A percentile compares a stretch with the other conserved stretches of the same genome.
These are phyloP conservation scores for Hydrozoanthus tunicans DNA, from an alignment of 64 coral and sea anemone species.

Conservation along the genomic window DNA sequence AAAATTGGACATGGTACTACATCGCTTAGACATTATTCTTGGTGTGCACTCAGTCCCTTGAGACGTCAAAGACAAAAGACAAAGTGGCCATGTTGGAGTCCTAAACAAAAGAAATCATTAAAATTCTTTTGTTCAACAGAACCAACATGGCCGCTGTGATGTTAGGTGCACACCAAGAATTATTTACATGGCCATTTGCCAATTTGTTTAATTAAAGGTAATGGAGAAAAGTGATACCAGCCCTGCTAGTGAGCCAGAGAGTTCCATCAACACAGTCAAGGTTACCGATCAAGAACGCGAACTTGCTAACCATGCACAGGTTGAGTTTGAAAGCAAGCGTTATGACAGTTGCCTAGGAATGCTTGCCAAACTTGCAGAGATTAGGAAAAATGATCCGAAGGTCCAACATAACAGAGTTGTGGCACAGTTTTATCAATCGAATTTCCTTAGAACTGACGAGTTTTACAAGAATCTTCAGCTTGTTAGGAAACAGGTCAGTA, in stretches of 20 bases:
- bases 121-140: not conserved
- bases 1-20: too few species aligned
- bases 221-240: constrained; percentile 34
- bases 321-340: constrained; percentile 85
- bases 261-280: constrained; percentile 16
- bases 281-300: constrained; percentile 92
- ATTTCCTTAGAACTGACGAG: constrained; percentile 85
- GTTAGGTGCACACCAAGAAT: not conserved
- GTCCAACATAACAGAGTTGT: constrained; percentile 90
- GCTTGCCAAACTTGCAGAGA: constrained; percentile 77
- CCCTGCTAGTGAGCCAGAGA: constrained; percentile 1
- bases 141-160: not conserved
- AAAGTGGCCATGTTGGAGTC: too few species aligned
- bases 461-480: constrained; percentile 67
- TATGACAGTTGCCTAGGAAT: constrained; percentile 82
- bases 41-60: too few species aligned
- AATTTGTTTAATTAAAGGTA: not conserved
- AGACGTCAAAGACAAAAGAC: too few species aligned
- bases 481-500: constrained; percentile 86
- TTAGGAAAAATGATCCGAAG: constrained; percentile 87
- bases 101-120: too few species aligned
- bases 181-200: not conserved
- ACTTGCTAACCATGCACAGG: constrained; percentile 86
- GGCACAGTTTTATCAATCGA: constrained; percentile 76
- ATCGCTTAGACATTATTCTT: too few species aligned